Evolutionary conservation across 2,797 vertebrate species (phyloP).

Genomic region (Rhinophrynus dorsalis): DNA sequence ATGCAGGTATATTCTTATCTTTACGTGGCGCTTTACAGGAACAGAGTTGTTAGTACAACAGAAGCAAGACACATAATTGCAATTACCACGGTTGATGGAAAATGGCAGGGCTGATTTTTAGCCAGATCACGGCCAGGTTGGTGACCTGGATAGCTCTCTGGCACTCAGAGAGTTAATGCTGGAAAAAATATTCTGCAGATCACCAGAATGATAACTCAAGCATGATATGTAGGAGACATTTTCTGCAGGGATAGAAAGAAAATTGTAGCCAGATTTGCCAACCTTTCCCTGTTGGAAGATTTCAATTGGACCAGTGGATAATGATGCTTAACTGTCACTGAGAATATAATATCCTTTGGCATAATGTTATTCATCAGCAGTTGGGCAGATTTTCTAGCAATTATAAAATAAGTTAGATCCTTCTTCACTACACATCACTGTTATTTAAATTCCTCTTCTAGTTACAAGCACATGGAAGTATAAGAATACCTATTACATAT

Average conservation of each 20-base stretch:
- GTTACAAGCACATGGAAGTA: too few species aligned
- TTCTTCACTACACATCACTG: constrained; percentile 1
- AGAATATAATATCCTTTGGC: background rate
- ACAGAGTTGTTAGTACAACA: too few species aligned
- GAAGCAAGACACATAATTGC: too few species aligned
- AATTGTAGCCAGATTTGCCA: background rate
- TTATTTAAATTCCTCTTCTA: background rate
- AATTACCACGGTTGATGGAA: too few species aligned
- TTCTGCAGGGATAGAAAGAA: background rate
- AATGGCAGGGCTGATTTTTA: too few species aligned
- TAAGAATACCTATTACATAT: too few species aligned
- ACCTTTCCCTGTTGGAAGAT: background rate
- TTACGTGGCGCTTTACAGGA: too few species aligned
- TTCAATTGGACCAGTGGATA: background rate
- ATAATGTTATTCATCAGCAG: constrained; percentile 18
- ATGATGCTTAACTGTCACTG: constrained; percentile 2
- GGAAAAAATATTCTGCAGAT: background rate
- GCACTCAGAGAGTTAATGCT: too few species aligned
- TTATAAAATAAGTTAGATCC: constrained; percentile 9
- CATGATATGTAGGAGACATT: background rate
- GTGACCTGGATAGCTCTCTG: too few species aligned
- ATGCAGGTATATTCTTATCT: too few species aligned
- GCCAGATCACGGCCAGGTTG: too few species aligned
- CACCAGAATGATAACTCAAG: background rate
- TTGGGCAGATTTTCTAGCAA: background rate